Evolutionary conservation across 2,113 vertebrate species (phyloP), one percentile per base, ranked within the genome.

Genomic region (Hyla sarda): DNA sequence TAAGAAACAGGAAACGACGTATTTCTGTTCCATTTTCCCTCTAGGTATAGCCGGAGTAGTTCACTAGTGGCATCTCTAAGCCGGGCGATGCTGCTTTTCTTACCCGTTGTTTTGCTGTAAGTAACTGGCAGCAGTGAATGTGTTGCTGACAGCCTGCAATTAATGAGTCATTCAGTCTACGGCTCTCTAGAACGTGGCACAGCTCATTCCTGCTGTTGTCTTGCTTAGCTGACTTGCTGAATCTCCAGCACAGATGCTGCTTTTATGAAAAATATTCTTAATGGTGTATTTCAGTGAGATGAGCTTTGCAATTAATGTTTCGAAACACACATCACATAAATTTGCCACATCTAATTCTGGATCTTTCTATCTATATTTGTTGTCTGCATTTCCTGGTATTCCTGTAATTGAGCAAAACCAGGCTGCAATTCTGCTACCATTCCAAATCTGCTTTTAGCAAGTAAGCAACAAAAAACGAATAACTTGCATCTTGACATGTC

Each of bases 281-380:
- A 84, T 84, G 71, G 82, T 25, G 82, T 60, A 60, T 60, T 73
- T 83, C 82, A 72, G 45, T 41, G 82, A 75, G 75, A 74, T 58
- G 71, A 75, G 69, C 52, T 73, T 74, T 84, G 82, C 71, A 56
- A 74, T 84, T n/a, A 84, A 45, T 75, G 82, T 84, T 84, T 84
- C 71, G 75, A 84, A 83, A 83, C 69, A 74, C 52, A 74, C 69
- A 73, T 83, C 82, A 75, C 82, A 84, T 84, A 84, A 56, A 84
- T 84, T 74, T 74, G 69, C 67, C 82, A 84, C 71, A 84, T 84
- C 82, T 84, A 84, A 73, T 84, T 75, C 50, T 48, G 16, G 82
- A 56, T 71, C 82, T 65, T 19, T 71, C 80, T 37, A 52, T 84
- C 82, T 84, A 84, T 84, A 58, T 72, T 58, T n/a, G 50, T 83